Base-by-base conservation (phyloP, 2,888 invertebrate genomes). In the Anthophora plumipes region DNA sequence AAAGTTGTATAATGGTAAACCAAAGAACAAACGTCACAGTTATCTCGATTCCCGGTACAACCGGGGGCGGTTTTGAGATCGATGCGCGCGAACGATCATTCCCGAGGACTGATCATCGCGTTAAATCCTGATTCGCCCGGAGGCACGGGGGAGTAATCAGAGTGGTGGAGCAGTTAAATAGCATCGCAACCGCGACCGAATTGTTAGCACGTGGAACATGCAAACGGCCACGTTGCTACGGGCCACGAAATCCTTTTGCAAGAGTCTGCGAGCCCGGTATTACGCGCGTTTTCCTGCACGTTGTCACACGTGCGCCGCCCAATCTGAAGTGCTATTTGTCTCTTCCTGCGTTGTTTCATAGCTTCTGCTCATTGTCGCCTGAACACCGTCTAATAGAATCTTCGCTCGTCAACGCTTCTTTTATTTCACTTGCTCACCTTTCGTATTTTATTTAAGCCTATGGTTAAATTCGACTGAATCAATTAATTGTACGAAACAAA, bases 131-230 rank as follows among this genome's bases (percentile, higher is more conserved):
- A 88, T 88, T 88, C 88, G 85, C 78, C 87, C 83, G 85, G 85
- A 85, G 86, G 88, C 79, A 83, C 83, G 84, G 85, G 87, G 89
- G 88, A 91, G 90, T 90, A 91, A 91, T 91, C 91, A 91, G 91
- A 90, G 88, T 89, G 90, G 90, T 87, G 88, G 88, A 90, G 90
- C 90, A 91, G 91, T 91, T 91, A 90, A 91, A 91, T 91, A 91
- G 91, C 90, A 90, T 91, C 90, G 91, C 90, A 91, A 91, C 91
- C 91, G 88, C 91, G 91, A 91, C 90, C 90, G 91, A 91, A 91
- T 91, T 91, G 91, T 91, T 91, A 91, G 90, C 91, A 90, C 91
- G 90, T 88, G 90, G 89, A 91, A 90, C 87, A 87, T 85, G 87
- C 85, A 87, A 85, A 88, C 87, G 83, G 76, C 83, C 85, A 77